phyloP scores from a whole-genome alignment of 2,797 vertebrate species.

The Rachycentron canadum region DNA sequence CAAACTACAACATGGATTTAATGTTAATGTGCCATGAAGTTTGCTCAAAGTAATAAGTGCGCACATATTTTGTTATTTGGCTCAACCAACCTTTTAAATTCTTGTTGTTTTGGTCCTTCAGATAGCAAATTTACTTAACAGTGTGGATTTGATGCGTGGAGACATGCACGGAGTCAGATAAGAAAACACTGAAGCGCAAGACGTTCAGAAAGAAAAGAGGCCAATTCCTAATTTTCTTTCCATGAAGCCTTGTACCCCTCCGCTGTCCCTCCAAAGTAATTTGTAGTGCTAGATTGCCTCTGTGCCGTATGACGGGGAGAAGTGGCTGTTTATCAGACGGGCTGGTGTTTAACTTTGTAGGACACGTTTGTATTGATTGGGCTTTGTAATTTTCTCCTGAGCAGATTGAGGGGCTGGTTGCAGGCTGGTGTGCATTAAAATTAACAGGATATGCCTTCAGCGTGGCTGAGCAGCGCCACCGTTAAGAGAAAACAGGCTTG shows the following conservation, averaged over 20 bases:
- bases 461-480: slow-evolving; percentile 49
- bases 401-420: slow-evolving; percentile 70
- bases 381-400: slow-evolving; percentile 77
- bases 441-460: slow-evolving; percentile 63
- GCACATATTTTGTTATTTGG: too few species aligned
- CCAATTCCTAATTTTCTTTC: slow-evolving; percentile 36
- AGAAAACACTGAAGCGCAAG: slow-evolving; percentile 15
- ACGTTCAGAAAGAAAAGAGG: slow-evolving; percentile 24
- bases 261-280: slow-evolving; percentile 54
- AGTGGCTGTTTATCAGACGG: slow-evolving; percentile 73
- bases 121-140: neutral
- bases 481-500: slow-evolving; percentile 16
- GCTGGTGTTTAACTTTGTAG: slow-evolving; percentile 77
- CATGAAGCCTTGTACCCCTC: slow-evolving; percentile 14
- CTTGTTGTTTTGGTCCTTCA: too few species aligned
- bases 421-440: slow-evolving; percentile 68
- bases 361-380: slow-evolving; percentile 81
- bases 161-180: slow-evolving; percentile 23
- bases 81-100: too few species aligned
- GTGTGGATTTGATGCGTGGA: slow-evolving; percentile 3
- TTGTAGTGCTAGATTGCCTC: slow-evolving; percentile 62
- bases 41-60: too few species aligned
- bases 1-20: neutral
- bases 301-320: slow-evolving; percentile 61
- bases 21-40: too few species aligned